Percentiles rank a stretch among this genome's conserved stretches.
Evolutionary conservation across 1,140 invertebrate species (phyloP).

Genomic region (Bactericera cockerelli): DNA sequence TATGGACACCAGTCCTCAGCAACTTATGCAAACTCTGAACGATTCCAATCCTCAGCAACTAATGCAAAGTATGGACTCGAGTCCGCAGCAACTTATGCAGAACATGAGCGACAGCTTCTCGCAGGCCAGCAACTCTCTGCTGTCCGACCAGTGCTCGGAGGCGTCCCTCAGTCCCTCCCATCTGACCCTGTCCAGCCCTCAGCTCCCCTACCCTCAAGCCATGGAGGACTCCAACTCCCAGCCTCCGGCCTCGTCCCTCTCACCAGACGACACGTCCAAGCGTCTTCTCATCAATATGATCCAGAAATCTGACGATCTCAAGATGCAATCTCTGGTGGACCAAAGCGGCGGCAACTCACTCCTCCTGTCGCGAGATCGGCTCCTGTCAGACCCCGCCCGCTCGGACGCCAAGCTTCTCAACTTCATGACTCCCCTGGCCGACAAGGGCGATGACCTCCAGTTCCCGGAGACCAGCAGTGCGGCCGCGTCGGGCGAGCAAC

Average conservation of each 20-base stretch:
- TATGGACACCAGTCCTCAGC: neutral
- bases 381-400: no score
- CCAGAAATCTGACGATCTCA: neutral
- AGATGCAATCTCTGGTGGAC: no score
- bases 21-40: neutral
- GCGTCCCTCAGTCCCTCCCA: neutral
- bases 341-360: no score
- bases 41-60: no score
- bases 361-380: no score
- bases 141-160: neutral
- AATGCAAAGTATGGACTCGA: neutral
- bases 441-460: no score
- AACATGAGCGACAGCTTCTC: neutral
- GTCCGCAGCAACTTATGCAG: neutral
- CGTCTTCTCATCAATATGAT: neutral
- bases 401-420: no score
- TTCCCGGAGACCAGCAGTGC: no score
- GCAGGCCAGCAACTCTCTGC: neutral
- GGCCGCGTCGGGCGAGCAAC: no score
- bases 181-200: neutral
- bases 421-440: no score
- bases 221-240: neutral
- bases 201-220: neutral
- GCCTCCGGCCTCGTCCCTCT: neutral
- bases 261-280: no score